These are phyloP conservation scores for Urocyon cinereoargenteus DNA, from an alignment of 2,797 vertebrate genomes.

Conservation along the genomic window DNA sequence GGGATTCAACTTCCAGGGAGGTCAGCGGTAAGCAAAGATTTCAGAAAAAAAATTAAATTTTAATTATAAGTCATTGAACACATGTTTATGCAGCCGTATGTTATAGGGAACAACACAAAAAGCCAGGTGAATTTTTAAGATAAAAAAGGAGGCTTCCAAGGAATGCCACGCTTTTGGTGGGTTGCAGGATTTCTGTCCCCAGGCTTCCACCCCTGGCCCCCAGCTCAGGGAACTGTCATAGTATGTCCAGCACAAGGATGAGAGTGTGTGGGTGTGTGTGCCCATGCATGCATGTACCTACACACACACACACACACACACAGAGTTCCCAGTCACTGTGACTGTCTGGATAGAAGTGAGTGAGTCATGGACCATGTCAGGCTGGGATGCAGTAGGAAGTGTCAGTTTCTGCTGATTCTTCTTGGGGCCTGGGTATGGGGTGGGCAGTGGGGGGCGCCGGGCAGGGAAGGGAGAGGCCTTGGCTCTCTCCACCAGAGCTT, in stretches of 20 bases:
- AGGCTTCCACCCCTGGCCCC: neutral
- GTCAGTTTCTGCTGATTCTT: neutral
- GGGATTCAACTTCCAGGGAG: neutral
- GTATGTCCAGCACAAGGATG: neutral
- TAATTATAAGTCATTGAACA: constrained; percentile 12
- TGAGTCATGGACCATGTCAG: neutral
- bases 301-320: neutral
- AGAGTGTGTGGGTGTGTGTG: neutral
- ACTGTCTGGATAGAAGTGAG: neutral
- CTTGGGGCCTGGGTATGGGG: neutral
- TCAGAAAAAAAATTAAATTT: neutral
- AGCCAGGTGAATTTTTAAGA: neutral
- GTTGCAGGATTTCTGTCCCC: neutral
- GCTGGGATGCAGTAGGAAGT: neutral
- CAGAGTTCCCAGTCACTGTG: neutral
- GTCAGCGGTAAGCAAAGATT: constrained; percentile 23
- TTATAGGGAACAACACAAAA: neutral
- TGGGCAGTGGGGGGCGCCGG: no score
- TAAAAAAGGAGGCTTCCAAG: neutral
- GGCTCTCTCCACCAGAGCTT: neutral
- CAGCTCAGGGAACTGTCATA: neutral
- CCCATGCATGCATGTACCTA: neutral
- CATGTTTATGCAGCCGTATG: neutral
- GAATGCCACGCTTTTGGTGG: neutral
- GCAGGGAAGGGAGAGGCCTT: neutral